Conservation (phyloP, 2,888 invertebrate species). For the Beris chalybata region DNA sequence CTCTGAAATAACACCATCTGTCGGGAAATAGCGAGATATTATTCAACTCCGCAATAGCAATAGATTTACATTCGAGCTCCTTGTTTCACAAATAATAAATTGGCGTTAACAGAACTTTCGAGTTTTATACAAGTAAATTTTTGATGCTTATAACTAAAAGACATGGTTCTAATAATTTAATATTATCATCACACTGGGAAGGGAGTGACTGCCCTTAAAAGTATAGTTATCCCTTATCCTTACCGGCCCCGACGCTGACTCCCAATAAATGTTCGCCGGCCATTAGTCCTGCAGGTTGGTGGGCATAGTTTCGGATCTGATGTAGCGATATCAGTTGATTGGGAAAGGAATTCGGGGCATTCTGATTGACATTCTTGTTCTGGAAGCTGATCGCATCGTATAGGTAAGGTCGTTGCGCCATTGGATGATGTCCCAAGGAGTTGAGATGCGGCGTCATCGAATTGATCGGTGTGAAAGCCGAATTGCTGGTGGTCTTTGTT, state of each 20-base stretch:
- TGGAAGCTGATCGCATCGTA: conserved; percentile 89
- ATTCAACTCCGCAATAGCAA: too few relatives aligned
- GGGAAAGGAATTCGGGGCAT: conserved; percentile 73
- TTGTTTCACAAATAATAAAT: too few relatives aligned
- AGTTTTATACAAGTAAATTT: too few relatives aligned
- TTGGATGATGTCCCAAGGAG: conserved; percentile 62
- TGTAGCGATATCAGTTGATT: conserved; percentile 93
- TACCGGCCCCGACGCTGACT: conserved; percentile 47
- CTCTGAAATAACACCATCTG: too few relatives aligned
- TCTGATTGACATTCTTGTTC: conserved; percentile 63
- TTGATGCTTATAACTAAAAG: too few relatives aligned
- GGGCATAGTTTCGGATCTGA: conserved; percentile 94
- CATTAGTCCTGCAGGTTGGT: conserved; percentile 79
- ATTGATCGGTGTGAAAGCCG: conserved; percentile 93
- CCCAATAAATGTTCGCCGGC: conserved; percentile 67
- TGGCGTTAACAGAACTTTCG: too few relatives aligned
- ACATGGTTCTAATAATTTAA: too few relatives aligned
- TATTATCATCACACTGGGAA: conserved; percentile 19
- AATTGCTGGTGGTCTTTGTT: conserved; percentile 62
- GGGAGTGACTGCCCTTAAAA: conserved; percentile 31
- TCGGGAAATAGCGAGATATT: too few relatives aligned
- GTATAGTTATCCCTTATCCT: conserved; percentile 39
- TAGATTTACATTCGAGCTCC: too few relatives aligned
- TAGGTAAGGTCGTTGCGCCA: conserved; percentile 76
- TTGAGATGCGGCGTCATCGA: conserved; percentile 78